Conservation (phyloP, 2,888 invertebrate genomes). For the Oxystoma pomonae region DNA sequence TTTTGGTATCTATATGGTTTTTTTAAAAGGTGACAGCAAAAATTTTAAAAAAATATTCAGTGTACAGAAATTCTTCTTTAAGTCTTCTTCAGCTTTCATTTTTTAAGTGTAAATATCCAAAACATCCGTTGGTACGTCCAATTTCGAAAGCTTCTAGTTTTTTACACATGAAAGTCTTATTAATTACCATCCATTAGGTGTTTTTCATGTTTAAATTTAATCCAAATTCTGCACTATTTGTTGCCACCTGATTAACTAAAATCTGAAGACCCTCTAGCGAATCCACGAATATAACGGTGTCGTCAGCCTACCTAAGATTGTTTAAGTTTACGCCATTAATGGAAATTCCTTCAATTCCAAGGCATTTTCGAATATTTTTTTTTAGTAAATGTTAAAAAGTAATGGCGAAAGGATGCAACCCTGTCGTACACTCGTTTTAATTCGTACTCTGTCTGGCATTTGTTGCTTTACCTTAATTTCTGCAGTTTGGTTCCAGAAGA, state of each 20-base stretch:
- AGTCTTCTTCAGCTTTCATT: too few species aligned
- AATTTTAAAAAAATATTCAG: too few species aligned
- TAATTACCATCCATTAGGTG: too few species aligned
- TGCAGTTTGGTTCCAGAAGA: conserved; percentile 6
- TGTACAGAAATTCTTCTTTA: too few species aligned
- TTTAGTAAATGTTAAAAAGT: conserved; percentile 2
- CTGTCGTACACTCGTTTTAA: neutral
- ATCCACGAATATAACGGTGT: conserved; percentile 5
- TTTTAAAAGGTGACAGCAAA: too few species aligned
- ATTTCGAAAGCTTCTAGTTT: too few species aligned
- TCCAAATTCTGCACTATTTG: conserved; percentile 3
- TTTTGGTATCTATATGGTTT: too few species aligned
- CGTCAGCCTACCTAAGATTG: conserved; percentile 3
- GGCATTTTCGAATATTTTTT: conserved; percentile 6
- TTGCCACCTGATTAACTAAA: neutral
- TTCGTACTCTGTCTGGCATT: conserved; percentile 1
- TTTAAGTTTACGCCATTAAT: conserved; percentile 3
- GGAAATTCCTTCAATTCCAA: conserved; percentile 1
- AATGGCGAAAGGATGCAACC: conserved; percentile 8
- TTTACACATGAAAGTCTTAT: too few species aligned
- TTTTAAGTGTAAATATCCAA: too few species aligned
- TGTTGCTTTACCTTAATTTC: conserved; percentile 3
- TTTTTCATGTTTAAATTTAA: too few species aligned
- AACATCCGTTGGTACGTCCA: too few species aligned
- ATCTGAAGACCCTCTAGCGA: conserved; percentile 2